Evolutionary conservation across 2,888 invertebrate genomes (phyloP), one percentile per base, ranked within the genome.

Genomic region (Aphidius colemani): DNA sequence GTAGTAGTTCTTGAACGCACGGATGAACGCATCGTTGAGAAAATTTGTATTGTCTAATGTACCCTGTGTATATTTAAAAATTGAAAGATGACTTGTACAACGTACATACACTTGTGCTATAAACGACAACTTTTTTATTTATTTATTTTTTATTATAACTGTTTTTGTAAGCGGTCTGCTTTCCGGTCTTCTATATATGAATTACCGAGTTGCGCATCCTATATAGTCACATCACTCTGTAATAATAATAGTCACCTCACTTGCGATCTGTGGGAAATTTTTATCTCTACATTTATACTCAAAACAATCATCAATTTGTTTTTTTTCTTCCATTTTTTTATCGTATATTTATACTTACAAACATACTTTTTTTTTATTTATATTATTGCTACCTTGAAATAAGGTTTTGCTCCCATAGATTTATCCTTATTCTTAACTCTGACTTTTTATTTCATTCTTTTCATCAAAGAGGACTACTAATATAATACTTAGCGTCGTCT

Each of bases 231-330:
- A 68, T 71, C 72, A 69, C 68, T 63, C 67, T 67, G 63, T 69
- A 69, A 69, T 69, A 69, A 69, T 67, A 69, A 71, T 71, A 69
- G 67, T 73, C 70, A 67, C 66, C 64, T 65, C 67, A 66, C 71
- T 73, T 76, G 72, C 74, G 75, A 79, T 78, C 77, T 78, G 79
- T 79, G 78, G 76, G 76, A 80, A 79, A 76, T 78, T 72, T 76
- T 73, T 69, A 76, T 74, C 62, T 67, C 44, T 59, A 49, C 5
- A 30, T 30, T 4, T 30, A 30, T 5, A 30, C 30, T 30, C 30
- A 30, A 30, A 30, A 30, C 30, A 30, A 30, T 30, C 30, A 30
- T 30, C 30, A 30, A 30, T 30, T 30, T 30, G 5, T 30, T 30
- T 5, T 30, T 30, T 5, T 30, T 30, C 5, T 30, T 30, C 5